A percentile compares a stretch with the other conserved stretches of the same genome.
These are phyloP conservation scores for Mayetiola destructor DNA, from an alignment of 2,888 invertebrate genomes.

Conservation along the genomic window DNA sequence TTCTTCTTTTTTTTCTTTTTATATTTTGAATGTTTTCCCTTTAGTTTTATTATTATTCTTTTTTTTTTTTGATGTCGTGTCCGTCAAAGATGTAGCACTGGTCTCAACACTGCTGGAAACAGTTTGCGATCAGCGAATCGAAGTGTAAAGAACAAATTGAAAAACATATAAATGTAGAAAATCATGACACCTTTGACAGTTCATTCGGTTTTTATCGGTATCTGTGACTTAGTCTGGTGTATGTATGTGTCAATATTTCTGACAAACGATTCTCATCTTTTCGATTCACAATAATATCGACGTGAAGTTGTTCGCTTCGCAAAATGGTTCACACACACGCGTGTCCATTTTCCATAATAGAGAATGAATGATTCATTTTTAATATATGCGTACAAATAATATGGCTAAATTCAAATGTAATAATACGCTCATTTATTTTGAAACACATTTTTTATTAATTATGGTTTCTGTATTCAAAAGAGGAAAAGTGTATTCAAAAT, in stretches of 20 bases:
- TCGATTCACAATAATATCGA: no score
- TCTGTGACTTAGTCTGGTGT: background rate
- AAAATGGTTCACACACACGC: no score
- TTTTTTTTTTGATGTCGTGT: constrained; percentile 10
- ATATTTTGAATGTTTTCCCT: background rate
- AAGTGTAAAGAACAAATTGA: constrained; percentile 3
- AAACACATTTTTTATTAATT: no score
- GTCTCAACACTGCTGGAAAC: constrained; percentile 12
- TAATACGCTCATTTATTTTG: no score
- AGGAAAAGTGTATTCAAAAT: no score
- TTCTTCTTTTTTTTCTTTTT: background rate
- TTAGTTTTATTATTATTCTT: background rate
- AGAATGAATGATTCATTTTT: no score
- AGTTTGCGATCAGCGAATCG: constrained; percentile 1
- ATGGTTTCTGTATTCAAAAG: no score
- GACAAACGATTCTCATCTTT: background rate
- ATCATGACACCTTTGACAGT: constrained; percentile 11
- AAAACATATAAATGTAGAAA: constrained; percentile 11
- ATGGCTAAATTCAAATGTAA: no score
- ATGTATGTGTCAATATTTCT: background rate
- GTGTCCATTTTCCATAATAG: no score
- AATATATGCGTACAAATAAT: no score
- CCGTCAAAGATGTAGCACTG: constrained; percentile 4
- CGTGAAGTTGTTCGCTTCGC: no score
- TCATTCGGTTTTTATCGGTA: constrained; percentile 4